Conservation (phyloP, 2,797 vertebrate species). For the Ceryle rudis region DNA sequence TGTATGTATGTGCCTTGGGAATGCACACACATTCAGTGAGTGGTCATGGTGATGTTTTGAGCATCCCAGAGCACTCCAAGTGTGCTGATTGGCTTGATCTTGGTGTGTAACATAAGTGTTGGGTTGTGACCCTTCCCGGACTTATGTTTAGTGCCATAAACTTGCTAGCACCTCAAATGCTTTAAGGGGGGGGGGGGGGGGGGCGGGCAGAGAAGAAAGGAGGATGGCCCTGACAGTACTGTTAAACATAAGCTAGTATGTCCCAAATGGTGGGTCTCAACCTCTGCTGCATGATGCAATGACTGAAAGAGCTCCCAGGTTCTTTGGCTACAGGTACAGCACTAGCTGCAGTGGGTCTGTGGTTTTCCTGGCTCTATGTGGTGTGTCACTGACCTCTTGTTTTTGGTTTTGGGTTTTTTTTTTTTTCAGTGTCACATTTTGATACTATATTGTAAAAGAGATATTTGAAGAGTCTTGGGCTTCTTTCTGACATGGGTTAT, state of each 20-base stretch:
- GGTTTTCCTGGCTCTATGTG: neutral
- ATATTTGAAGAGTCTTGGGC: neutral
- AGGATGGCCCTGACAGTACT: neutral
- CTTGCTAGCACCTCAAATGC: neutral
- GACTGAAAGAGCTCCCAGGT: neutral
- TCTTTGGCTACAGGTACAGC: neutral
- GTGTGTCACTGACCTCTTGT: neutral
- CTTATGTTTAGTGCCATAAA: neutral
- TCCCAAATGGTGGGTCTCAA: neutral
- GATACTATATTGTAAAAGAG: neutral
- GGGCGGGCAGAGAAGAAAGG: neutral
- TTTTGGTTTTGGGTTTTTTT: too few species aligned
- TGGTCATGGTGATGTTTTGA: accelerated
- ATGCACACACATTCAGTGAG: neutral
- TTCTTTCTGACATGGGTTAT: neutral
- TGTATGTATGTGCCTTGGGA: neutral
- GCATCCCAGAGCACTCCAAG: neutral
- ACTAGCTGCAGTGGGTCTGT: accelerated
- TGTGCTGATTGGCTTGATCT: neutral
- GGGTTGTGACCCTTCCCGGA: neutral
- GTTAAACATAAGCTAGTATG: neutral
- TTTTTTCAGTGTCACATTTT: neutral
- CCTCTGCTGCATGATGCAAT: neutral
- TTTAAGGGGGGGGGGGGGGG: neutral
- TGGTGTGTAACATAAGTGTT: too few species aligned